Evolutionary conservation across 2,888 invertebrate species (phyloP), one percentile per base, ranked within the genome.

Genomic region (Volucella inflata): DNA sequence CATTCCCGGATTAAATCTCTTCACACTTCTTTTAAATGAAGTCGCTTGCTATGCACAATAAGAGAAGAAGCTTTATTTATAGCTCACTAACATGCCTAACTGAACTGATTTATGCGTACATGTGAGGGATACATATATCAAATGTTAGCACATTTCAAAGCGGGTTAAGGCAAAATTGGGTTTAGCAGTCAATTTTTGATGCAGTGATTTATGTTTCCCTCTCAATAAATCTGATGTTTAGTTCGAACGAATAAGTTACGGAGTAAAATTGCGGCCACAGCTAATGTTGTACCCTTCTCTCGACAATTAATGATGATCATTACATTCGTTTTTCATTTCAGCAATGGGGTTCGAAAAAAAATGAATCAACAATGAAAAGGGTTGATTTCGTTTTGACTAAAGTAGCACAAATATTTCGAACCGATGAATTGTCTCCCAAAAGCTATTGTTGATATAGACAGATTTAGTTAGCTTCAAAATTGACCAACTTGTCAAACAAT

Each of bases 171-270:
- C 62, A 42, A 50, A 40, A 71, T 64, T 78, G 64, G 50, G 70
- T 55, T 64, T 12, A 59, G 57, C 79, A 62, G 74, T 75, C 74
- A 80, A 74, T 80, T 67, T 55, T 75, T 74, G 80, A 80, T 74
- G 80, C 80, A 75, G 75, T 80, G 74, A 75, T 75, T 80, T 80
- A 80, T 80, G 68, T 51, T 42, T 30, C 48, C 60, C 50, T 48
- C 48, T 68, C 40, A n/a, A 55, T 62, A 55, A 80, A 64, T 62
- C 21, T 67, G 55, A 14, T 68, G 44, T 57, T 67, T 46, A 64
- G 74, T 59, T 53, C 16, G 68, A 74, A 80, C 68, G 80, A 68
- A 55, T 62, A 44, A 48, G 17, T 40, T 12, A 40, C 9, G 36
- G 50, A 8, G 57, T 38, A 75, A 60, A 60, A 68, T 44, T 68